phyloP scores from a whole-genome alignment of 2,113 vertebrate species.

The Etia nguti region DNA sequence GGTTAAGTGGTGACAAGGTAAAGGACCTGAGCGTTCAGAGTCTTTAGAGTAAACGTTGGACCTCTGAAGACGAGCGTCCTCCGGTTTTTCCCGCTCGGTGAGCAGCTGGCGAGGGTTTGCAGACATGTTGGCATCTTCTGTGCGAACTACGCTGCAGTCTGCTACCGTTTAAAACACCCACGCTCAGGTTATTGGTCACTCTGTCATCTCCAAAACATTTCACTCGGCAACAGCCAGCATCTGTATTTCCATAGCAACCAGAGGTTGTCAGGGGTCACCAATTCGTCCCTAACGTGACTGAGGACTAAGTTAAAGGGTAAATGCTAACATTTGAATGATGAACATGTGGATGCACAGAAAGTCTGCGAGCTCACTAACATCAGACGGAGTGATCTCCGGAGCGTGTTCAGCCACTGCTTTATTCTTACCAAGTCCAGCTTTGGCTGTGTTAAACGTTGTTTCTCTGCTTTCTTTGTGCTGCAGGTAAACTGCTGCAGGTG shows the following conservation, averaged over 20 bases:
- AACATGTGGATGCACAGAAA: not conserved
- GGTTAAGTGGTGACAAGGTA: not conserved
- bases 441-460: not conserved
- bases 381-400: not conserved
- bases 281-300: not conserved
- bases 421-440: no score
- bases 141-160: not conserved
- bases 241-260: not conserved
- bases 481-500: slow-evolving; percentile 95
- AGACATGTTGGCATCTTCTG: not conserved
- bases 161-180: fast-evolving
- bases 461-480: slow-evolving; percentile 83
- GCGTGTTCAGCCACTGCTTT: not conserved
- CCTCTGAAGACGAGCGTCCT: not conserved
- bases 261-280: not conserved
- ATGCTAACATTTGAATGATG: fast-evolving
- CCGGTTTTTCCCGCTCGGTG: fast-evolving
- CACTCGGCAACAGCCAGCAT: no score
- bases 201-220: no score
- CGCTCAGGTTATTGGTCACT: not conserved
- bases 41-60: not conserved
- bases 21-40: not conserved
- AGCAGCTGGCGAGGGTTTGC: not conserved
- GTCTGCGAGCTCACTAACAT: not conserved
- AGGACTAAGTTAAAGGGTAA: not conserved